phyloP scores from a whole-genome alignment of 2,888 invertebrate genomes.

The Aspidapion aeneum region DNA sequence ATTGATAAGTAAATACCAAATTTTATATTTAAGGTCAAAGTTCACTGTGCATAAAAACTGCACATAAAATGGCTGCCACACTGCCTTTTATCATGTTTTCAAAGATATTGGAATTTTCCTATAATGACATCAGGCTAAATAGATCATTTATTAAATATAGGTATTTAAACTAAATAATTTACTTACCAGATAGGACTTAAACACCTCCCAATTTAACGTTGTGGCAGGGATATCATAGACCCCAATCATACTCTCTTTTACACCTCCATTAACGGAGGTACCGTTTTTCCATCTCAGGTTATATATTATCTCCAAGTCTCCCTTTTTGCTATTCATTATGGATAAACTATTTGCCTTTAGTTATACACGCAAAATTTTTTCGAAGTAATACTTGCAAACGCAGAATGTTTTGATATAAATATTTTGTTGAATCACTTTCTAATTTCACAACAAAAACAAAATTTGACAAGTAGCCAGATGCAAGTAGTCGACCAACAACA shows the following conservation, averaged over 20 bases:
- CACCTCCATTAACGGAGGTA: slow-evolving; percentile 39
- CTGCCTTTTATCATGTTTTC: neutral
- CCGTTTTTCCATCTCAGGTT: slow-evolving; percentile 46
- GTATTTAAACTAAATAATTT: neutral
- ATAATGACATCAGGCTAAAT: neutral
- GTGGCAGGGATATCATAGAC: slow-evolving; percentile 48
- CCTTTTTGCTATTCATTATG: slow-evolving; percentile 33
- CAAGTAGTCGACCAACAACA: neutral
- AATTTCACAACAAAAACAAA: slow-evolving; percentile 10
- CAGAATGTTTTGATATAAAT: neutral
- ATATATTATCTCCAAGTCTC: slow-evolving; percentile 45
- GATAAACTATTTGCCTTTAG: neutral
- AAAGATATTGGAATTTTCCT: neutral
- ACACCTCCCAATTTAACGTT: slow-evolving; percentile 46
- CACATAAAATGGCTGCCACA: neutral
- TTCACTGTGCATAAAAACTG: neutral
- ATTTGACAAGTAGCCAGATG: neutral
- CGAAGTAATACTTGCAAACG: neutral
- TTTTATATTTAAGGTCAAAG: neutral
- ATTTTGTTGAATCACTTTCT: slow-evolving; percentile 13
- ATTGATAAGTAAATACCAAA: neutral
- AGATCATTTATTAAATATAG: no score
- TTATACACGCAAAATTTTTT: neutral
- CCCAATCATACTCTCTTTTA: slow-evolving; percentile 45
- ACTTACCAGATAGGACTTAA: slow-evolving; percentile 49